Evolutionary conservation across 2,888 invertebrate genomes (phyloP).

Genomic region (Drosophila buzzatii): DNA sequence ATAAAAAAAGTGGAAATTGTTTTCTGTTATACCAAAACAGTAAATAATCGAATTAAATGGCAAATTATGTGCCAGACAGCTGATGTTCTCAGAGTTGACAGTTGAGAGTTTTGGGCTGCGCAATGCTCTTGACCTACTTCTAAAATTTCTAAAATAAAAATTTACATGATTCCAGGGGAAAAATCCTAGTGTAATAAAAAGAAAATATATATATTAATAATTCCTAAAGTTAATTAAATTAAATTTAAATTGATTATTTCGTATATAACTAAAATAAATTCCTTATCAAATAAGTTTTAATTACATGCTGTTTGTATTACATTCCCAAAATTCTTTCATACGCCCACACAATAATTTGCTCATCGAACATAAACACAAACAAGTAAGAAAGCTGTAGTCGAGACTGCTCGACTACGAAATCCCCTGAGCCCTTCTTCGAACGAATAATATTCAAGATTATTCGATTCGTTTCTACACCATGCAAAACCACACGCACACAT

Average conservation of each 20-base stretch:
- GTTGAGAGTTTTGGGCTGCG: not conserved
- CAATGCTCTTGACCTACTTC: not conserved
- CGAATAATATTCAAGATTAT: too few relatives aligned
- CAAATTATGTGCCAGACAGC: constrained; percentile 8
- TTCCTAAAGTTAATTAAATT: too few relatives aligned
- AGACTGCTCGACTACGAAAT: too few relatives aligned
- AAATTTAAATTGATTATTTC: too few relatives aligned
- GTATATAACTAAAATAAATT: too few relatives aligned
- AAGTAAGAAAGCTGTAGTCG: constrained; percentile 7
- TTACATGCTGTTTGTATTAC: not conserved
- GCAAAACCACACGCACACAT: too few relatives aligned
- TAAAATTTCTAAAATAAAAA: not conserved
- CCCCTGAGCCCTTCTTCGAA: too few relatives aligned
- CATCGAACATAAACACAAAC: constrained; percentile 5
- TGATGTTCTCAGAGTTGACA: not conserved
- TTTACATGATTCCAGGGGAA: not conserved
- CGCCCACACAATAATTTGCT: constrained; percentile 1
- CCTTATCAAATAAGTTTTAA: too few relatives aligned
- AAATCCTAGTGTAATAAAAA: not conserved
- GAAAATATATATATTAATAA: not conserved
- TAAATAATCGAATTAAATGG: constrained; percentile 11
- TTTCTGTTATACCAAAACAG: not conserved
- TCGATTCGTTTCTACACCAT: too few relatives aligned
- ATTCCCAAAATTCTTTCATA: not conserved
- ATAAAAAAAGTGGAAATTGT: not conserved